Evolutionary conservation across 2,888 invertebrate species (phyloP).

Genomic region (Thecophora atra): DNA sequence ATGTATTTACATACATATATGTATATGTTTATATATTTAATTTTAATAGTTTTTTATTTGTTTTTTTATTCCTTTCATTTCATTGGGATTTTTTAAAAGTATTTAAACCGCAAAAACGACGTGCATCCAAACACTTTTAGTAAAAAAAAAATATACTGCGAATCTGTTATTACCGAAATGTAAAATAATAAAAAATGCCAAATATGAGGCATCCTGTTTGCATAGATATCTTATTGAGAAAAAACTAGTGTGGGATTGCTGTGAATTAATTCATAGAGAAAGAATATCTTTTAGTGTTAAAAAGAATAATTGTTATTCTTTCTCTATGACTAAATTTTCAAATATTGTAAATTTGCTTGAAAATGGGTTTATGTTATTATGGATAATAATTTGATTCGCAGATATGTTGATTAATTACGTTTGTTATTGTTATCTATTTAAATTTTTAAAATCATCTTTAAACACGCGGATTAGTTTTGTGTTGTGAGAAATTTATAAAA

Average conservation of each 20-base stretch:
- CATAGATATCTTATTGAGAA: too few relatives aligned
- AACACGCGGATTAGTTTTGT: not conserved
- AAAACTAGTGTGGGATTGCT: too few relatives aligned
- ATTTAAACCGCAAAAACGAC: constrained; percentile 28
- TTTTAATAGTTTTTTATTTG: not conserved
- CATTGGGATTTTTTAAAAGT: not conserved
- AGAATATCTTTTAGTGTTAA: too few relatives aligned
- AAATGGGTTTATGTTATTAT: too few relatives aligned
- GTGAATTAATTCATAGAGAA: too few relatives aligned
- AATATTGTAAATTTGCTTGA: too few relatives aligned
- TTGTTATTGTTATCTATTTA: too few relatives aligned
- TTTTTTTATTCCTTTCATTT: not conserved
- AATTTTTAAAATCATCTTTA: not conserved
- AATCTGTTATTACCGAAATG: constrained; percentile 45
- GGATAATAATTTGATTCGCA: too few relatives aligned
- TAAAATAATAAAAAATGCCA: constrained; percentile 10
- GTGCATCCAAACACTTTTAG: constrained; percentile 47
- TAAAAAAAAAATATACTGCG: constrained; percentile 47
- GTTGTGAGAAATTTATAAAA: not conserved
- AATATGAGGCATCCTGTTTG: too few relatives aligned
- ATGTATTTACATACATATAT: not conserved
- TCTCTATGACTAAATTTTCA: too few relatives aligned
- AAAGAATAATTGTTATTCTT: too few relatives aligned
- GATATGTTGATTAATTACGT: too few relatives aligned
- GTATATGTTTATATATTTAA: not conserved